These are phyloP conservation scores for Sinella curviseta DNA, from an alignment of 1,140 invertebrate species.

Conservation along the genomic window DNA sequence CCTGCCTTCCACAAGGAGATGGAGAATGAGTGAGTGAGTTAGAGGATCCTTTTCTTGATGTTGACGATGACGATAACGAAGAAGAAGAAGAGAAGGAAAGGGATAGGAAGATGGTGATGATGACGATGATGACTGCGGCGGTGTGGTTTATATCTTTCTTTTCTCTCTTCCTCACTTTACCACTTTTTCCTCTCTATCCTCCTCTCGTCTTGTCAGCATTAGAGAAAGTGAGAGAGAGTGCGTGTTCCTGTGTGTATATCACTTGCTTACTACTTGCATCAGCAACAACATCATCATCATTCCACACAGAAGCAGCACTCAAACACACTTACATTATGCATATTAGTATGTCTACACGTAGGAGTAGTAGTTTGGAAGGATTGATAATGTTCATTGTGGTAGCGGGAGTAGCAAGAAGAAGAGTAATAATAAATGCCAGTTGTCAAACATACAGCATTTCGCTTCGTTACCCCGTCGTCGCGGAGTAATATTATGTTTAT, in stretches of 20 bases:
- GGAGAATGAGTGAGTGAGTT: neutral
- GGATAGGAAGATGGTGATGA: neutral
- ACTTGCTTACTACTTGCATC: neutral
- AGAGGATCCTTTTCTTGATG: neutral
- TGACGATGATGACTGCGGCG: neutral
- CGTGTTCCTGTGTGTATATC: neutral
- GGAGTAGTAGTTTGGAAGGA: too few species aligned
- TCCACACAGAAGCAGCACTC: too few species aligned
- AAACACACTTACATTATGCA: too few species aligned
- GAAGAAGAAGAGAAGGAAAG: neutral
- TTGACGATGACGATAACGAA: neutral
- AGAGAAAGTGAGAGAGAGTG: too few species aligned
- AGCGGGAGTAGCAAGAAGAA: too few species aligned
- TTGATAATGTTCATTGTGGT: neutral
- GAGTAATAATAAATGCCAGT: neutral
- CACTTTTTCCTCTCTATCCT: neutral
- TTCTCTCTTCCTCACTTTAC: neutral
- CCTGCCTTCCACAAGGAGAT: neutral
- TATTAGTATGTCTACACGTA: neutral
- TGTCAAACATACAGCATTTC: neutral
- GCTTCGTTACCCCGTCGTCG: neutral
- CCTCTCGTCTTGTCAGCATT: neutral
- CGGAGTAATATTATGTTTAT: constrained; percentile 3
- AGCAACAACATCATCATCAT: neutral
- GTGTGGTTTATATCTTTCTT: constrained; percentile 5